Percentiles rank a stretch among this genome's conserved stretches.
phyloP scores from a whole-genome alignment of 2,888 invertebrate genomes.

The Andrena fulva region DNA sequence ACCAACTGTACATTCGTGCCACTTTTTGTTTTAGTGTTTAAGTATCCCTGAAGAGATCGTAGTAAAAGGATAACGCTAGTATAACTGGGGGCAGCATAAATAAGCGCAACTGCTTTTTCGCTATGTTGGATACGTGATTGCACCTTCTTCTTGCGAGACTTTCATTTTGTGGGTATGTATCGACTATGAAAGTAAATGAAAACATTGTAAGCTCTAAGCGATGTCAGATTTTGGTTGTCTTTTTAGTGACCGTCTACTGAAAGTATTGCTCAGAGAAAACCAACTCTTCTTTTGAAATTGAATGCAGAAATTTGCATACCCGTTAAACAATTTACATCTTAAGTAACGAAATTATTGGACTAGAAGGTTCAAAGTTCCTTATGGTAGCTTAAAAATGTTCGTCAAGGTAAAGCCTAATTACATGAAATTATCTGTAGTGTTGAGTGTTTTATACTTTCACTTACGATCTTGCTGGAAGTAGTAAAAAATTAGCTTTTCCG shows the following conservation, averaged over 20 bases:
- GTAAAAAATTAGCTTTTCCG: background rate
- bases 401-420: slow-evolving; percentile 7
- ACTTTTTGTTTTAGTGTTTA: background rate
- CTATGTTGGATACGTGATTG: background rate
- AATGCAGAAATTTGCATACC: too few species aligned
- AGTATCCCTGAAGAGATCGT: background rate
- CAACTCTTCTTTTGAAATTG: too few species aligned
- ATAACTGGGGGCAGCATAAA: background rate
- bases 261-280: background rate
- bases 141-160: background rate
- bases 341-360: background rate
- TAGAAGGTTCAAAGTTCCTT: background rate
- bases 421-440: slow-evolving; percentile 7
- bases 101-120: background rate
- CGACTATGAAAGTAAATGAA: background rate
- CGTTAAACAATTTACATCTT: too few species aligned
- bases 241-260: background rate
- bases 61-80: background rate
- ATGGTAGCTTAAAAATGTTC: background rate
- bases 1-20: too few species aligned
- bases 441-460: slow-evolving; percentile 14
- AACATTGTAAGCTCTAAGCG: background rate
- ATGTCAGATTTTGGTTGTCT: background rate
- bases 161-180: background rate
- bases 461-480: background rate